Conservation (phyloP, 1,140 invertebrate genomes). For the Rhynchophorus ferrugineus region DNA sequence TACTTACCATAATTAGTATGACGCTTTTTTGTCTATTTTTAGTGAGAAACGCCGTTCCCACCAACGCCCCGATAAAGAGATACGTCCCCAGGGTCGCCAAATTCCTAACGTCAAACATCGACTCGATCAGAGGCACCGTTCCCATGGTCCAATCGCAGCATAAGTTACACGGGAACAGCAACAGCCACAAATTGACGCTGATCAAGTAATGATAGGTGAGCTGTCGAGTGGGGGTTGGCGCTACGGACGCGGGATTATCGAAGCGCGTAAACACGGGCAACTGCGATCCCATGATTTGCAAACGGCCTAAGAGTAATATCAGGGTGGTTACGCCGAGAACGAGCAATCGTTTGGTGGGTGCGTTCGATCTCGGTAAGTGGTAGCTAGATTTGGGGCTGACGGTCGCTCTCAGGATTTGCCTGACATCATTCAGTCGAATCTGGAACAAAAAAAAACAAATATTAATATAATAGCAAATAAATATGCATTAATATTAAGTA, state of each 20-base stretch:
- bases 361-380: constrained; percentile 57
- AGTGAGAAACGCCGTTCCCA: constrained; percentile 57
- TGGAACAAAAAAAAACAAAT: constrained; percentile 40
- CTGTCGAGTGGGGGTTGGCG: constrained; percentile 69
- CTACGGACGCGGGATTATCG: constrained; percentile 86
- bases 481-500: constrained; percentile 2
- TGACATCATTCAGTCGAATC: constrained; percentile 60
- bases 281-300: constrained; percentile 93
- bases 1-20: constrained; percentile 71
- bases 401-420: constrained; percentile 51
- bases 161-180: constrained; percentile 80
- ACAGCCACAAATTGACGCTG: constrained; percentile 82
- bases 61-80: constrained; percentile 52
- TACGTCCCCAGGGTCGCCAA: constrained; percentile 73
- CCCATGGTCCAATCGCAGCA: constrained; percentile 99
- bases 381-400: constrained; percentile 57
- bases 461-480: not conserved
- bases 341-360: constrained; percentile 67
- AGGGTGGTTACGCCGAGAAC: constrained; percentile 74
- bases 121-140: constrained; percentile 79
- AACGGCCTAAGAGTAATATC: constrained; percentile 70
- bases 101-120: constrained; percentile 75
- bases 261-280: constrained; percentile 93
- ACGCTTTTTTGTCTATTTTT: constrained; percentile 61
- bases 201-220: constrained; percentile 91